Percentiles rank a stretch among this genome's conserved stretches.
Conservation (phyloP, 2,888 invertebrate species). For the Pecten maximus region DNA sequence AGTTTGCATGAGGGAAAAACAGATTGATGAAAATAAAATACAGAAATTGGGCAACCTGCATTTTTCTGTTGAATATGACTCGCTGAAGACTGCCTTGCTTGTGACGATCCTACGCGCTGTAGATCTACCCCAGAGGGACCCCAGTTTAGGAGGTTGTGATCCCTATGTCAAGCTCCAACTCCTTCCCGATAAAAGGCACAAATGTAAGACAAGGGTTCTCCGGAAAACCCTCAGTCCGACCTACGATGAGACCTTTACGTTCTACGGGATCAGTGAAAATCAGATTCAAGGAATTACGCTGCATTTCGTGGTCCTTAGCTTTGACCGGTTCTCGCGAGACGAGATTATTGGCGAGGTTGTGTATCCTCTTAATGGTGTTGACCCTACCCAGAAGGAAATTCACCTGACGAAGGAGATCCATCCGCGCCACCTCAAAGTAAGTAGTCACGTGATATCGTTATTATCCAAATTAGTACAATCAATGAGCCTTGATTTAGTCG, state of each 20-base stretch:
- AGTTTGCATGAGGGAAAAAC: constrained; percentile 79
- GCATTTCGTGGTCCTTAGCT: constrained; percentile 85
- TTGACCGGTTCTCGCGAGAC: constrained; percentile 98
- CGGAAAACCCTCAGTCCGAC: constrained; percentile 97
- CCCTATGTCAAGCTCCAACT: constrained; percentile 99
- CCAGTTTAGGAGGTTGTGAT: constrained; percentile 91
- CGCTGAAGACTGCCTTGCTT: constrained; percentile 94
- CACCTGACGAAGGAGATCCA: constrained; percentile 91
- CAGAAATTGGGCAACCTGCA: constrained; percentile 91
- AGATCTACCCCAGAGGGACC: constrained; percentile 92
- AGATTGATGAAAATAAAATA: constrained; percentile 59
- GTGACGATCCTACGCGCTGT: constrained; percentile 96
- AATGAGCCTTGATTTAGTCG: too few relatives aligned
- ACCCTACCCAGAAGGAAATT: constrained; percentile 82
- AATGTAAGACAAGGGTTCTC: constrained; percentile 97
- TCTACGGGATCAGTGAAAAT: constrained; percentile 90
- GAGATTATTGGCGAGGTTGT: constrained; percentile 99
- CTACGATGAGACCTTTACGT: constrained; percentile 99
- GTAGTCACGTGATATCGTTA: constrained; percentile 40
- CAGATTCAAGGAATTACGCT: constrained; percentile 95
- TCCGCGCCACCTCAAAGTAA: constrained; percentile 95
- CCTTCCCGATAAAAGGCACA: constrained; percentile 98
- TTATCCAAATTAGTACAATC: too few relatives aligned
- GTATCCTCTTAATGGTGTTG: constrained; percentile 84
- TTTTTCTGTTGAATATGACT: constrained; percentile 94